Evolutionary conservation across 2,113 vertebrate genomes (phyloP).

Genomic region (Addax nasomaculatus): DNA sequence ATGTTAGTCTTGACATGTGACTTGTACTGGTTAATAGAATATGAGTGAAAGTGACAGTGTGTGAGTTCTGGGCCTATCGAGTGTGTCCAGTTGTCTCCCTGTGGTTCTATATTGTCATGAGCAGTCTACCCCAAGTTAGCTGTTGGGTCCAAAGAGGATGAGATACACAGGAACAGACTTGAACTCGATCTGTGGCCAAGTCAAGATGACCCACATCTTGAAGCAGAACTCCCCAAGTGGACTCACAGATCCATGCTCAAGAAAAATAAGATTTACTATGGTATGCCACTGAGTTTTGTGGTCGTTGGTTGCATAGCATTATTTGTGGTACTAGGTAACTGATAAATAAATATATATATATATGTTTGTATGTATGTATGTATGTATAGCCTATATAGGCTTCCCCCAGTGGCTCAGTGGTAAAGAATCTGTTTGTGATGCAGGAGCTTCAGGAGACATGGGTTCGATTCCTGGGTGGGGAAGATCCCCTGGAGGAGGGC

Average conservation of each 20-base stretch:
- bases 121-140: background rate
- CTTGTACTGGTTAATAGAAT: background rate
- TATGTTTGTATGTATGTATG: background rate
- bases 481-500: background rate
- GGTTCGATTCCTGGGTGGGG: background rate
- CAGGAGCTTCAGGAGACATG: background rate
- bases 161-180: background rate
- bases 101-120: background rate
- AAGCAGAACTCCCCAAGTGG: background rate
- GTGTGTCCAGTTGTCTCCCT: background rate
- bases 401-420: background rate
- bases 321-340: background rate
- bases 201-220: background rate
- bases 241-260: background rate
- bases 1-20: background rate
- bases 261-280: background rate
- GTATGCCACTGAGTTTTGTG: background rate
- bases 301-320: background rate
- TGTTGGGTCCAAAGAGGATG: background rate
- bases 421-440: background rate
- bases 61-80: background rate
- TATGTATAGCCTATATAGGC: background rate
- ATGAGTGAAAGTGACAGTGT: background rate
- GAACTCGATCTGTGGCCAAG: background rate
- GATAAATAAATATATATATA: background rate